Evolutionary conservation across 1,140 invertebrate genomes (phyloP).

Genomic region (Caerostris darwini): DNA sequence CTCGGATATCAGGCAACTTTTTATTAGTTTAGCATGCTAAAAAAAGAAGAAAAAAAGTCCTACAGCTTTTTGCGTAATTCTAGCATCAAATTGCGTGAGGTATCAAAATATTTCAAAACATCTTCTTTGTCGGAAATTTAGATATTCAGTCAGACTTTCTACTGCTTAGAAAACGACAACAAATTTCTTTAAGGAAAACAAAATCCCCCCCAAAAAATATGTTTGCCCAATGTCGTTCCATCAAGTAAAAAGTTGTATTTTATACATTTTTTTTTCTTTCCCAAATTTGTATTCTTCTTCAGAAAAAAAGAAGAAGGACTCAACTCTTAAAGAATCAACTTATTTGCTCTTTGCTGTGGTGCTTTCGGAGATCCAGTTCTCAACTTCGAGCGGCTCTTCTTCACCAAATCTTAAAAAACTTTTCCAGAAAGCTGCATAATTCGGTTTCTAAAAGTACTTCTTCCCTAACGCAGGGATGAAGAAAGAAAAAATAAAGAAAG

Average conservation of each 20-base stretch:
- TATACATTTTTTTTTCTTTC: neutral
- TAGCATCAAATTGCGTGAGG: too few species aligned
- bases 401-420: neutral
- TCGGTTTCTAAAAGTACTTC: neutral
- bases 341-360: neutral
- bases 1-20: too few species aligned
- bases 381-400: too few species aligned
- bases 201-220: too few species aligned
- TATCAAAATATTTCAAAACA: neutral
- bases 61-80: too few species aligned
- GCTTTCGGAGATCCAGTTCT: too few species aligned
- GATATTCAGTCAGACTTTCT: neutral
- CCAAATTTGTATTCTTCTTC: neutral
- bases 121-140: neutral
- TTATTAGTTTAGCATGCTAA: too few species aligned
- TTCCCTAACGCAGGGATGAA: neutral
- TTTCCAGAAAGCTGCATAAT: neutral
- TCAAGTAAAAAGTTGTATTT: neutral
- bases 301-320: too few species aligned
- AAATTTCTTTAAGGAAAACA: too few species aligned
- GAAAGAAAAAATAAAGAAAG: neutral
- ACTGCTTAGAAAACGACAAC: neutral
- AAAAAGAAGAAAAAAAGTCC: neutral
- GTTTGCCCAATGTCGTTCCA: neutral
- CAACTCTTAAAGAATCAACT: neutral